These are phyloP conservation scores for Rhadina sibilatrix DNA, from an alignment of 2,113 vertebrate species.

Conservation along the genomic window DNA sequence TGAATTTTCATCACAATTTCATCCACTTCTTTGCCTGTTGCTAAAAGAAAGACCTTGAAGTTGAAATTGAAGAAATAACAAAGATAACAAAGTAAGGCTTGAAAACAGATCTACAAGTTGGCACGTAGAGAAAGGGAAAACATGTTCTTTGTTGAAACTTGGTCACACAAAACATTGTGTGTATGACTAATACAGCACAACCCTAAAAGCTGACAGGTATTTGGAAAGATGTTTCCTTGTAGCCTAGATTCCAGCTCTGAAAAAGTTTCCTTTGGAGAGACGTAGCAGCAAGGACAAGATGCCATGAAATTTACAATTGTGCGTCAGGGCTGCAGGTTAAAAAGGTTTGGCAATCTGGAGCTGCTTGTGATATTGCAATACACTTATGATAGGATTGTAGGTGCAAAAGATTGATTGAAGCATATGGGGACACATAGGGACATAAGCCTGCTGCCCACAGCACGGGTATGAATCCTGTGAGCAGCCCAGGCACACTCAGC, in stretches of 20 bases:
- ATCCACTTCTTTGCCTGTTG: not conserved
- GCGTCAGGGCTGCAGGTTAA: not conserved
- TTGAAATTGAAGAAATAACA: not conserved
- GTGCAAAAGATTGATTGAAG: not conserved
- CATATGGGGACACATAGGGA: not conserved
- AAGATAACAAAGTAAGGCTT: not conserved
- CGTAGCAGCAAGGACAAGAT: not conserved
- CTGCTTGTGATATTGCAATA: not conserved
- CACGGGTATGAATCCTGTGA: accelerated
- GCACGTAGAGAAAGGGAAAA: not conserved
- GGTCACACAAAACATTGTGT: not conserved
- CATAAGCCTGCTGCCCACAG: not conserved
- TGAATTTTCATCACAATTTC: not conserved
- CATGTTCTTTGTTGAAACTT: not conserved
- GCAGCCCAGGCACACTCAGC: not conserved
- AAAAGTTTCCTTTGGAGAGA: not conserved
- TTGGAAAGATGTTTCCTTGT: not conserved
- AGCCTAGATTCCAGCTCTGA: not conserved
- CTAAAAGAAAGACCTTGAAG: not conserved
- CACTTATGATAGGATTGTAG: not conserved
- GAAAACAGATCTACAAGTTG: not conserved
- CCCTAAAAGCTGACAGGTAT: not conserved
- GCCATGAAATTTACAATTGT: not conserved
- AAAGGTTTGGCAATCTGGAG: not conserved
- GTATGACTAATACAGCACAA: not conserved